These are phyloP conservation scores for Campylomormyrus tamandua DNA, from an alignment of 2,113 vertebrate genomes.

Conservation along the genomic window DNA sequence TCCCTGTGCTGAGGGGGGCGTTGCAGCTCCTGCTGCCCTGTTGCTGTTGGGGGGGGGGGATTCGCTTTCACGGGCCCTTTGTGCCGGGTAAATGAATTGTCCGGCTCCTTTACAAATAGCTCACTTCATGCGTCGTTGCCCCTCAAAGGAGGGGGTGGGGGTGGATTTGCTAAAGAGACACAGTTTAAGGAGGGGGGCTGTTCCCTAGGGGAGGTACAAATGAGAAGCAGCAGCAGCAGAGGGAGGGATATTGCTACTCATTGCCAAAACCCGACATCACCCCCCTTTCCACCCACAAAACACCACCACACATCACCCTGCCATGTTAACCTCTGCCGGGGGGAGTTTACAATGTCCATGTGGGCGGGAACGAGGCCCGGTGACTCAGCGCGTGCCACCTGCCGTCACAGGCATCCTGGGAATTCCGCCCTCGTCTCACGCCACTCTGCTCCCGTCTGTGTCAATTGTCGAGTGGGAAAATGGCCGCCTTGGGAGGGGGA, in stretches of 20 bases:
- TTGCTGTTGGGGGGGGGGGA: conserved; percentile 31
- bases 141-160: conserved; percentile 43
- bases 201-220: conserved; percentile 28
- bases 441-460: conserved; percentile 50
- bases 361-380: conserved; percentile 40
- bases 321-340: conserved; percentile 21
- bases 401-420: conserved; percentile 57
- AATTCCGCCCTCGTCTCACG: conserved; percentile 47
- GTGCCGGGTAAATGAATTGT: conserved; percentile 66
- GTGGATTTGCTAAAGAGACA: conserved; percentile 55
- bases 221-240: neutral
- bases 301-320: neutral
- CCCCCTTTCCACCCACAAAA: conserved; percentile 17
- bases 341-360: conserved; percentile 22
- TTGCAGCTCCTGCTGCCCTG: conserved; percentile 39
- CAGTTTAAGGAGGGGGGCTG: conserved; percentile 44
- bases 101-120: conserved; percentile 64
- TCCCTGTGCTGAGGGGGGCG: conserved; percentile 57
- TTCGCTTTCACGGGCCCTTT: conserved; percentile 39
- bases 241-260: conserved; percentile 37
- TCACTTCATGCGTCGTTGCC: conserved; percentile 62
- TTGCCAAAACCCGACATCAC: conserved; percentile 32
- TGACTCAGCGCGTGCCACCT: conserved; percentile 62
- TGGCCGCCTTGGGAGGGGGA: conserved; percentile 47
- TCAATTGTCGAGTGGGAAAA: conserved; percentile 59